Evolutionary conservation across 2,888 invertebrate species (phyloP).

Genomic region (Lycocerus yunnanus): DNA sequence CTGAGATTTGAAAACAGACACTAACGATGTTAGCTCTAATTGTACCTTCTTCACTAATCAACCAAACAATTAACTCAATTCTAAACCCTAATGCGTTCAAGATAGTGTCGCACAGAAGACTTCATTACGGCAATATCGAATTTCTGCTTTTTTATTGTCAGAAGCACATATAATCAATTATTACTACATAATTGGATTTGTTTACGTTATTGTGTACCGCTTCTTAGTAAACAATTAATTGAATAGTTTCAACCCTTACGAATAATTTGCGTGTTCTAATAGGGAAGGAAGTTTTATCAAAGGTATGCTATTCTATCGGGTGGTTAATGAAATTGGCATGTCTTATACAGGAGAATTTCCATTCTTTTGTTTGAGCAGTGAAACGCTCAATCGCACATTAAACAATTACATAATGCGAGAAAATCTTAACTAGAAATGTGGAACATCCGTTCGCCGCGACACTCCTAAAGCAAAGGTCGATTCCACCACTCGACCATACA

Average conservation of each 20-base stretch:
- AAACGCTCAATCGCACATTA: too few relatives aligned
- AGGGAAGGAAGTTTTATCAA: neutral
- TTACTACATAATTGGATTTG: neutral
- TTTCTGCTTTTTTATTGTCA: neutral
- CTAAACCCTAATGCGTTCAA: neutral
- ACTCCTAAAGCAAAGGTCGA: too few relatives aligned
- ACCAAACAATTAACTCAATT: neutral
- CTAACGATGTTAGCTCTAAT: neutral
- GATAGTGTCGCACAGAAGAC: neutral
- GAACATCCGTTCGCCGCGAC: too few relatives aligned
- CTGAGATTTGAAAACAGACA: neutral
- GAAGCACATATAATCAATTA: neutral
- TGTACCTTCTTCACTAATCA: constrained; percentile 1
- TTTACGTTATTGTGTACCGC: neutral
- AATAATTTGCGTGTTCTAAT: neutral
- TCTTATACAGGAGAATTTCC: neutral
- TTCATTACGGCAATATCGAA: neutral
- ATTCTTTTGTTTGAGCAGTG: neutral
- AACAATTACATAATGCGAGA: too few relatives aligned
- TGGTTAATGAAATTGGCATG: neutral
- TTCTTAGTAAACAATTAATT: neutral
- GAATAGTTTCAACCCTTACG: neutral
- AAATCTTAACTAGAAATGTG: too few relatives aligned
- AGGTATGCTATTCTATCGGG: neutral
- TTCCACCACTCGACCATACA: too few relatives aligned